phyloP scores from a whole-genome alignment of 2,113 vertebrate species.

The Abramis brama region DNA sequence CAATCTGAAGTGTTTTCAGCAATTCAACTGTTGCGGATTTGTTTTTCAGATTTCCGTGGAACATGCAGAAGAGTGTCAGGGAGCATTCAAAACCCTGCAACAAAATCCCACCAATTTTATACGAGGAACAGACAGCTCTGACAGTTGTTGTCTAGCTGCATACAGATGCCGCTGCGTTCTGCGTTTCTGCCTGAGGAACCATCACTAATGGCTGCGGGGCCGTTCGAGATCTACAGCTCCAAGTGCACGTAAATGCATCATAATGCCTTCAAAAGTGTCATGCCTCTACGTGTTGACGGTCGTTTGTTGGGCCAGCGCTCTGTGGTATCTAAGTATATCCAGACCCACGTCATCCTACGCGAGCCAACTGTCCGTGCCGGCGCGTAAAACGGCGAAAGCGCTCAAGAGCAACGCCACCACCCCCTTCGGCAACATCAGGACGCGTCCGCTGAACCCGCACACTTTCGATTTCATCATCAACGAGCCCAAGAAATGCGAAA shows the following conservation, averaged over 20 bases:
- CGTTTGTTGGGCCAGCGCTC: conserved; percentile 96
- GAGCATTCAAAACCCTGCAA: conserved; percentile 54
- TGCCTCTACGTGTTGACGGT: conserved; percentile 96
- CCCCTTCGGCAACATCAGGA: conserved; percentile 91
- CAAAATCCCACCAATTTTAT: conserved; percentile 53
- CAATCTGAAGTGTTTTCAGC: too few relatives aligned
- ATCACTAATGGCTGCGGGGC: conserved; percentile 72
- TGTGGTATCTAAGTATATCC: conserved; percentile 95
- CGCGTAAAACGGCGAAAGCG: conserved; percentile 78
- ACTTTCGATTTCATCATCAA: conserved; percentile 94
- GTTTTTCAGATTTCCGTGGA: conserved; percentile 74
- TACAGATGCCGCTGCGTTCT: conserved; percentile 79
- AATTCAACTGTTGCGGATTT: conserved; percentile 24
- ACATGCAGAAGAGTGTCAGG: conserved; percentile 56
- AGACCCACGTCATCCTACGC: conserved; percentile 89
- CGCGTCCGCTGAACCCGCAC: conserved; percentile 94
- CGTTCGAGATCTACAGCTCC: conserved; percentile 71
- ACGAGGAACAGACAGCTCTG: conserved; percentile 63
- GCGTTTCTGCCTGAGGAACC: conserved; percentile 69
- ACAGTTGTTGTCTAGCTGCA: conserved; percentile 76
- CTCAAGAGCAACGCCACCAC: conserved; percentile 81
- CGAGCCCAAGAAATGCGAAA: conserved; percentile 93
- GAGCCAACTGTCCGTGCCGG: conserved; percentile 82
- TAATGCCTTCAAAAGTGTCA: conserved; percentile 98
- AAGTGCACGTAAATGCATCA: conserved; percentile 81